phyloP scores from a whole-genome alignment of 2,113 vertebrate genomes.

The Hypomesus transpacificus region DNA sequence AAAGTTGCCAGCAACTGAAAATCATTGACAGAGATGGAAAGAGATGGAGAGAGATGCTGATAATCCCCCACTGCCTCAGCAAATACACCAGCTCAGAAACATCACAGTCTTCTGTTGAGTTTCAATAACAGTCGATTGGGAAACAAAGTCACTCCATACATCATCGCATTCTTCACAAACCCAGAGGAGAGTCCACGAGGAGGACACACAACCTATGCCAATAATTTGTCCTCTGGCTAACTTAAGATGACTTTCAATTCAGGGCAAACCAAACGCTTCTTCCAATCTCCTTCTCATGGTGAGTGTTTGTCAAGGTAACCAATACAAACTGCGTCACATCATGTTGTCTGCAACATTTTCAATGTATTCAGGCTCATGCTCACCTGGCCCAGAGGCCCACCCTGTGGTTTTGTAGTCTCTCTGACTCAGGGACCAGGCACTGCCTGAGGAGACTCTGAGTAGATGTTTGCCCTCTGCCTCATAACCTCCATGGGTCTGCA shows the following conservation, averaged over 20 bases:
- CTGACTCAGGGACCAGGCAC: conserved; percentile 24
- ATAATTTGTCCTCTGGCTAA: too few species aligned
- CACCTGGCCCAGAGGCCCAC: conserved; percentile 28
- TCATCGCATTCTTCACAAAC: too few species aligned
- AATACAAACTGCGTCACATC: neutral
- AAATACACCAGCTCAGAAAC: neutral
- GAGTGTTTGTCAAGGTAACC: neutral
- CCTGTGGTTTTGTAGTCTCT: conserved; percentile 45
- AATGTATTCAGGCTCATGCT: conserved; percentile 48
- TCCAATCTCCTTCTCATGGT: neutral
- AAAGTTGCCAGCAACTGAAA: neutral
- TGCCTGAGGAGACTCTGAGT: conserved; percentile 36
- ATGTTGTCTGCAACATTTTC: neutral
- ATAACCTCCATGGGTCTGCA: conserved; percentile 26
- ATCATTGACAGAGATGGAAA: neutral
- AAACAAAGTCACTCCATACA: neutral
- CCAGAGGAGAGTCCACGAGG: too few species aligned
- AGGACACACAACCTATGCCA: too few species aligned
- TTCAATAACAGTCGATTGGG: neutral
- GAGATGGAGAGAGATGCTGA: neutral
- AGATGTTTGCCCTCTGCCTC: conserved; percentile 39
- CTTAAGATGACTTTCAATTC: too few species aligned
- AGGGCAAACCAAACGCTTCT: too few species aligned
- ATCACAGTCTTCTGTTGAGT: neutral
- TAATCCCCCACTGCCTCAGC: neutral